Evolutionary conservation across 2,888 invertebrate genomes (phyloP).

Genomic region (Metopia argyrocephala): DNA sequence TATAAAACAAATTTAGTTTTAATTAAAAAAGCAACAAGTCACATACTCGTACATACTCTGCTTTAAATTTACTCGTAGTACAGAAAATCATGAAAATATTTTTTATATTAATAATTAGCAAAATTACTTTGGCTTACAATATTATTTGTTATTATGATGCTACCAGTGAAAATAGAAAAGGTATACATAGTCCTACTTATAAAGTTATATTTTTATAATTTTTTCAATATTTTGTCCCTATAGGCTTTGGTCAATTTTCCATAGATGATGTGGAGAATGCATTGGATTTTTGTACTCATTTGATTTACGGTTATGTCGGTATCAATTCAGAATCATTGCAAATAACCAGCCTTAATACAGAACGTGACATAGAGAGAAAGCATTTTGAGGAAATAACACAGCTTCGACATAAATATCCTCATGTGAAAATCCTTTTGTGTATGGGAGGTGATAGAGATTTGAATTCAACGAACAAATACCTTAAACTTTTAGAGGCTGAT

Average conservation of each 20-base stretch:
- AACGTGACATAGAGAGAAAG: conserved; percentile 84
- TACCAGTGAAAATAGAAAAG: conserved; percentile 33
- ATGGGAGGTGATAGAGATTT: conserved; percentile 87
- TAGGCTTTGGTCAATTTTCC: conserved; percentile 88
- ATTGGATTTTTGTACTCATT: conserved; percentile 87
- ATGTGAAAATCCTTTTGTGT: conserved; percentile 85
- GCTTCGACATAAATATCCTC: conserved; percentile 84
- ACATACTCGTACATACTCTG: not conserved
- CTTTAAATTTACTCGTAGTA: too few relatives aligned
- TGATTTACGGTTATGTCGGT: conserved; percentile 88
- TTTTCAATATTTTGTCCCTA: conserved; percentile 65
- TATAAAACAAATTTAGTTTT: too few relatives aligned
- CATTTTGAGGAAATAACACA: conserved; percentile 86
- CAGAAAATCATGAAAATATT: conserved; percentile 43
- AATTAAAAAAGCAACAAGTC: not conserved
- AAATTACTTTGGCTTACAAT: conserved; percentile 24
- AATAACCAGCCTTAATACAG: conserved; percentile 84
- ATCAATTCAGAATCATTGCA: conserved; percentile 85
- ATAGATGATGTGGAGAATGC: conserved; percentile 85
- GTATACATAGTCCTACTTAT: conserved; percentile 5
- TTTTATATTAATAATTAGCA: not conserved
- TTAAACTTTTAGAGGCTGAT: conserved; percentile 83
- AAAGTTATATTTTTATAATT: not conserved
- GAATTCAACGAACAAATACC: conserved; percentile 84
- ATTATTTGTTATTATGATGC: conserved; percentile 62